phyloP scores from a whole-genome alignment of 2,113 vertebrate genomes.

The Sylvilagus bachmani region DNA sequence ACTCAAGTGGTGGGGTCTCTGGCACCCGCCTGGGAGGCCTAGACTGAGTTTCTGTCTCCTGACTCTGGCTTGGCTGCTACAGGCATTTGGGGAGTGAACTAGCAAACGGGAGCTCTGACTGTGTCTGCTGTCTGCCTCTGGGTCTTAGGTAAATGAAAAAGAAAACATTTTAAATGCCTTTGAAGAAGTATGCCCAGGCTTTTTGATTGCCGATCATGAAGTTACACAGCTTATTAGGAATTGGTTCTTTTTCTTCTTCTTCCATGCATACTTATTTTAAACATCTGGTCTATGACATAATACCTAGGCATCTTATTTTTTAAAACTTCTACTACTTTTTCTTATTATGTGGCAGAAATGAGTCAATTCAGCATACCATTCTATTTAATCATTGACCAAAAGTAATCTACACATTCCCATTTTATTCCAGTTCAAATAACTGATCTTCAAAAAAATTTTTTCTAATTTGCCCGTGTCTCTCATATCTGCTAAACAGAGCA shows the following conservation, averaged over 20 bases:
- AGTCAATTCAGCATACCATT: background rate
- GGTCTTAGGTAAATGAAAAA: too few species aligned
- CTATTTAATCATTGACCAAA: conserved; percentile 61
- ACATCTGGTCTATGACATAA: background rate
- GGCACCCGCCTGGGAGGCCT: too few species aligned
- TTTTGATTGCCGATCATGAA: background rate
- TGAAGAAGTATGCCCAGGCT: background rate
- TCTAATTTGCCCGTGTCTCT: conserved; percentile 62
- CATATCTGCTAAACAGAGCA: conserved; percentile 69
- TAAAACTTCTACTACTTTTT: background rate
- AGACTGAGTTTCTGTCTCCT: too few species aligned
- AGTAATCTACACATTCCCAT: conserved; percentile 45
- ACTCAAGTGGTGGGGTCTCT: too few species aligned
- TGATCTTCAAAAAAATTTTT: conserved; percentile 12
- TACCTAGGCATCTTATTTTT: background rate
- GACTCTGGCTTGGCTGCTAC: too few species aligned
- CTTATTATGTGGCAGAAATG: background rate
- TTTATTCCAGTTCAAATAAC: conserved; percentile 63
- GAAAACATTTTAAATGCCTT: background rate
- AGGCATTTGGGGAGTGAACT: too few species aligned
- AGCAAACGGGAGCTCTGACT: too few species aligned
- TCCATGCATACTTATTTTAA: background rate
- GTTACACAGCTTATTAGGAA: background rate
- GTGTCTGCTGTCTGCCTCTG: too few species aligned
- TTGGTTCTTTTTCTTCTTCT: background rate